Percentiles rank a stretch among this genome's conserved stretches.
These are phyloP conservation scores for Celastrina argiolus DNA, from an alignment of 2,888 invertebrate species.

Conservation along the genomic window DNA sequence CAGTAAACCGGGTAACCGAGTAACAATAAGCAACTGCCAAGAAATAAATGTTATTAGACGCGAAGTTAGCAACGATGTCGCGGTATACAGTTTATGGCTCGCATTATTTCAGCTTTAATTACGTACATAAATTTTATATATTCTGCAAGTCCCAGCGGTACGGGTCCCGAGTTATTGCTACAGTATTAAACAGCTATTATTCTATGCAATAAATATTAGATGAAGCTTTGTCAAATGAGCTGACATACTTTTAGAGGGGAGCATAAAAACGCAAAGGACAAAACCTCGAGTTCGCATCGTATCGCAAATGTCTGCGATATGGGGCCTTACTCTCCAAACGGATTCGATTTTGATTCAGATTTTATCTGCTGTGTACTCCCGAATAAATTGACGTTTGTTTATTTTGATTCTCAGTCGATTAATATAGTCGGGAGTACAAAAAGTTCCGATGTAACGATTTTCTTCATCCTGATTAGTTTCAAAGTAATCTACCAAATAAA, in stretches of 20 bases:
- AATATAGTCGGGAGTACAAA: too few relatives aligned
- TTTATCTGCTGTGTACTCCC: too few relatives aligned
- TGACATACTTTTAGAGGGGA: not conserved
- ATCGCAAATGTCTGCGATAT: too few relatives aligned
- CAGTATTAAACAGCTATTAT: slow-evolving; percentile 61
- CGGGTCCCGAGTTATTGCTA: slow-evolving; percentile 56
- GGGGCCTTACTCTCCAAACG: too few relatives aligned
- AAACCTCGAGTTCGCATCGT: too few relatives aligned
- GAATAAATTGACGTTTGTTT: too few relatives aligned
- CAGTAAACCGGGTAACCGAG: not conserved
- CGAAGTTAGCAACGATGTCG: slow-evolving; percentile 12
- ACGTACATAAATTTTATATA: slow-evolving; percentile 48
- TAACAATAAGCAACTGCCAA: slow-evolving; percentile 15
- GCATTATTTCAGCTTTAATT: slow-evolving; percentile 38
- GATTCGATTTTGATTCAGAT: too few relatives aligned
- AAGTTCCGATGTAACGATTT: too few relatives aligned
- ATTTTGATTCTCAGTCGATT: too few relatives aligned
- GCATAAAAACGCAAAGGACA: not conserved
- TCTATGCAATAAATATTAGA: slow-evolving; percentile 67
- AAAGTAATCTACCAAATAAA: too few relatives aligned
- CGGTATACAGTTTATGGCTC: slow-evolving; percentile 17
- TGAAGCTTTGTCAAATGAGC: slow-evolving; percentile 47
- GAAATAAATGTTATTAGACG: slow-evolving; percentile 18
- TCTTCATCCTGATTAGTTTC: too few relatives aligned
- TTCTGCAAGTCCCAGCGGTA: slow-evolving; percentile 38